Conservation (phyloP, 1,140 invertebrate genomes). For the Sminthurides bifidus region DNA sequence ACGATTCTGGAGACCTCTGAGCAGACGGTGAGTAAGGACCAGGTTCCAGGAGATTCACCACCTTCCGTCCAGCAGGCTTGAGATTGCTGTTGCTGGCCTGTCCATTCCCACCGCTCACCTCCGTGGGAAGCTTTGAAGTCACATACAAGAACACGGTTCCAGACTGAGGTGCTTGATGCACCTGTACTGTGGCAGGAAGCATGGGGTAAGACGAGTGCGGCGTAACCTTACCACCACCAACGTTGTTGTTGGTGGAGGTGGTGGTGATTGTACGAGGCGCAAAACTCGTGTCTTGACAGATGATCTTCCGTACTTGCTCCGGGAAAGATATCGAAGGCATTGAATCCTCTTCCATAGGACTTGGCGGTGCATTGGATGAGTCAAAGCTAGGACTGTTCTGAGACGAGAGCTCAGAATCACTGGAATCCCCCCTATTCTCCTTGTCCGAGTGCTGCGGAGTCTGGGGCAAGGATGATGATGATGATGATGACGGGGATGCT, state of each 20-base stretch:
- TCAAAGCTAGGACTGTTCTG: constrained; percentile 24
- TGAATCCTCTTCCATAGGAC: no score
- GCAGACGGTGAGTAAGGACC: no score
- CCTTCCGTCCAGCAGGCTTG: no score
- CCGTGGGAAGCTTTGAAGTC: constrained; percentile 28
- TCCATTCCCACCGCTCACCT: background rate
- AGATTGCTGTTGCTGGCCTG: background rate
- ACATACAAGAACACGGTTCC: constrained; percentile 30
- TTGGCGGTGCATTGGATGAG: constrained; percentile 17
- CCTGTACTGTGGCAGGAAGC: constrained; percentile 30
- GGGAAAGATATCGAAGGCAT: no score
- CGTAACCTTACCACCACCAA: background rate
- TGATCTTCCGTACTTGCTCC: background rate
- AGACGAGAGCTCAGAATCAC: constrained; percentile 30
- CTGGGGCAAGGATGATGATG: constrained; percentile 19
- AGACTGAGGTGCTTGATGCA: constrained; percentile 30
- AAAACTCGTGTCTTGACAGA: background rate
- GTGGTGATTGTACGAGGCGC: background rate
- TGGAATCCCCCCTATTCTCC: constrained; percentile 30
- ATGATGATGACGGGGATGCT: no score
- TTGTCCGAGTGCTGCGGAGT: constrained; percentile 29
- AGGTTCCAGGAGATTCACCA: no score
- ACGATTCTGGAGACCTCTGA: background rate
- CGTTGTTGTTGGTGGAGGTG: constrained; percentile 5
- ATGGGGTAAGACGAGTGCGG: constrained; percentile 23